Conservation (phyloP, 2,113 vertebrate genomes). For the Lepus americanus region DNA sequence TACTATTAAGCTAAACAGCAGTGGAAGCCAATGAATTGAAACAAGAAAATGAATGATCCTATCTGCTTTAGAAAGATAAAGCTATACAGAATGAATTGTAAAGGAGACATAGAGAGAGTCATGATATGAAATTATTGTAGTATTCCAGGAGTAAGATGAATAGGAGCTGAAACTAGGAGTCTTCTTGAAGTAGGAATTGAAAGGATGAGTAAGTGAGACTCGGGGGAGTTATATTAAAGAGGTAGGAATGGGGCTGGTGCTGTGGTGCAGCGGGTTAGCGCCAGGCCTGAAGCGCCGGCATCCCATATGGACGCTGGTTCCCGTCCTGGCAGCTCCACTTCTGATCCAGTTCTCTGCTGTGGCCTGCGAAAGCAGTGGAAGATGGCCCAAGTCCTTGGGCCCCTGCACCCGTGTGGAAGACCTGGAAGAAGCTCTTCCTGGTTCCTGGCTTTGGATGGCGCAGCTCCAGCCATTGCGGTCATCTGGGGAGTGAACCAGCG, state of each 20-base stretch:
- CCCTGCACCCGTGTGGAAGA: no score
- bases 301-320: no score
- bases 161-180: not conserved
- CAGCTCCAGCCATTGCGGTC: no score
- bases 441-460: no score
- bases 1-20: constrained; percentile 41
- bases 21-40: constrained; percentile 1
- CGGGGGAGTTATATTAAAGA: not conserved
- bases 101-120: constrained; percentile 32
- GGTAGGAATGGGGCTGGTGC: not conserved
- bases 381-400: no score
- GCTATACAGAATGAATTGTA: not conserved
- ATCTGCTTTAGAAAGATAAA: constrained; percentile 35
- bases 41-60: not conserved
- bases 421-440: no score
- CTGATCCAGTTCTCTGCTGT: no score
- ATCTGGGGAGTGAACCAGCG: no score
- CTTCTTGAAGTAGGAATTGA: not conserved
- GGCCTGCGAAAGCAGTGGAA: no score
- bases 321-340: no score
- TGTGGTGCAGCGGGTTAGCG: no score
- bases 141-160: not conserved
- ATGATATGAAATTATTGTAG: not conserved
- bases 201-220: not conserved
- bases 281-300: no score